Base-by-base conservation (phyloP, 1,140 invertebrate species). In the Eriocheir sinensis region DNA sequence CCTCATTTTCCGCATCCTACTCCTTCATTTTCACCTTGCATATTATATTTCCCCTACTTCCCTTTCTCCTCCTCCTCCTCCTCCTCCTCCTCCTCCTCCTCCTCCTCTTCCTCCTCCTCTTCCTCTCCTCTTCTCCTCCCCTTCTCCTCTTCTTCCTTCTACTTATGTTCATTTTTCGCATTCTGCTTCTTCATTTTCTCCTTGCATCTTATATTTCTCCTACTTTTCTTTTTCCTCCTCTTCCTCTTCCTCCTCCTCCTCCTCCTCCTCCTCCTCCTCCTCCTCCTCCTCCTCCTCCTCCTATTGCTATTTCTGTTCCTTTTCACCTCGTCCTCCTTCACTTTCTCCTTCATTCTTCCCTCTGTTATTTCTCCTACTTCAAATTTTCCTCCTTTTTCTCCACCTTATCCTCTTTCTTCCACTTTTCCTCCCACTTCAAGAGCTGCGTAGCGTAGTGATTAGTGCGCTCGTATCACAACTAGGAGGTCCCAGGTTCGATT, bases 251-350 rank as follows among this genome's bases (percentile, higher is more conserved):
- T 32, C 44, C 91, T 36, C 15, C 38, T 36, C 72, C 91, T 36
- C 15, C 38, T 36, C 72, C 53, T 34, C 53, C 72, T 27, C 72
- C n/a, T 91, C 53, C 79, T 53, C 72, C 53, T 91, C 53, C 72
- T 41, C 44, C 40, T 91, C 90, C 72, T 60, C 72, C 90, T 79
- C 53, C 72, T 60, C 72, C 53, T 40, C 36, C n/a, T 30, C 72
- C 53, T 89, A 38, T 30, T 17, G 80, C n/a, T n/a, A 21, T 83
- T 12, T 30, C 32, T 15, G n/a, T 40, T 41, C 32, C 81, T 32
- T 38, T 85, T 41, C 36, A 40, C 0, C 38, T 21, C 38, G 6
- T 34, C 0, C 38, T 88, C 85, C 30, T 90, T 60, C 15, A 8
- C 89, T 53, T 40, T 89, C 30, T 44, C 44, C 30, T n/a, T 44